These are phyloP conservation scores for Diarsia brunnea DNA, from an alignment of 2,888 invertebrate genomes.

Conservation along the genomic window DNA sequence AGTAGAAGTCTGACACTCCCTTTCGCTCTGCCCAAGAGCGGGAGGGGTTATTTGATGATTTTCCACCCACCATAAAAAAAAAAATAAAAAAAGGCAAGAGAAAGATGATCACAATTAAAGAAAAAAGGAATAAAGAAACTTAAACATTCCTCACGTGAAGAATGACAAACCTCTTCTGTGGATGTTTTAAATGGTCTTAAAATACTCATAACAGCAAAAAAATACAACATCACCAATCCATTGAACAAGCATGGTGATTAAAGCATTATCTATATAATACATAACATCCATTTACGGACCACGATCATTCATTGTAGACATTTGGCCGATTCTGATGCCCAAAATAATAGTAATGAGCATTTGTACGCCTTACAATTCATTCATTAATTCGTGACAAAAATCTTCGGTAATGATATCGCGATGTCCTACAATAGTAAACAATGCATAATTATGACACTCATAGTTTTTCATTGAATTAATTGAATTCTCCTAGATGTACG, in stretches of 20 bases:
- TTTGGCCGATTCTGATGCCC: constrained; percentile 5
- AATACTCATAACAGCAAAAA: not conserved
- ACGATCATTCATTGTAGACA: constrained; percentile 16
- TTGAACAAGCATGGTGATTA: constrained; percentile 16
- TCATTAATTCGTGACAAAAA: constrained; percentile 30
- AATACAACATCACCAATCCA: not conserved
- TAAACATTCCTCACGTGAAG: no score
- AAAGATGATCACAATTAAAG: no score
- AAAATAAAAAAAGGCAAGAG: no score
- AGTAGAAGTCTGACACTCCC: no score
- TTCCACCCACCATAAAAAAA: no score
- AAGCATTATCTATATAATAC: constrained; percentile 6
- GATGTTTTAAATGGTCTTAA: not conserved
- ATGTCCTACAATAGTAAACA: constrained; percentile 17
- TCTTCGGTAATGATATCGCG: not conserved
- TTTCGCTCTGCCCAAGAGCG: no score
- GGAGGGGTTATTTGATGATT: no score
- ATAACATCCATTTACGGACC: not conserved
- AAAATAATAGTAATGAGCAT: constrained; percentile 30
- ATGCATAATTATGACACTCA: constrained; percentile 23
- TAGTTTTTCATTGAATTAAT: constrained; percentile 14
- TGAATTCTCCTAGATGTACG: constrained; percentile 19
- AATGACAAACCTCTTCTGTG: not conserved
- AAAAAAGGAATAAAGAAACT: not conserved
- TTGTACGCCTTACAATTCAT: constrained; percentile 30